These are phyloP conservation scores for Xestoiulus laeticollis DNA, from an alignment of 2,888 invertebrate species.

Conservation along the genomic window DNA sequence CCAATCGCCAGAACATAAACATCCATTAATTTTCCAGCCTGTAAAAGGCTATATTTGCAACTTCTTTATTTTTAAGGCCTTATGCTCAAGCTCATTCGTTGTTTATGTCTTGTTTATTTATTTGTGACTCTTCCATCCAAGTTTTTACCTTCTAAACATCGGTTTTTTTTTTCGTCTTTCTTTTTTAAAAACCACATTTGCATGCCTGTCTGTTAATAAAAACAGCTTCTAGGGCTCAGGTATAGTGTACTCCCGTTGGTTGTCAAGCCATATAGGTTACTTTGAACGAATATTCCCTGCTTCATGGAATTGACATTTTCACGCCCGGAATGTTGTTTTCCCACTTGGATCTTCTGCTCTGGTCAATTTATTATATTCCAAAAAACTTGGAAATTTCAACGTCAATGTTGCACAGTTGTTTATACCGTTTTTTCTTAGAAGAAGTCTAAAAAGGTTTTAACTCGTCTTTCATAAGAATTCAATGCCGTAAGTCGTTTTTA, in stretches of 20 bases:
- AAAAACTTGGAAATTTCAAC: neutral
- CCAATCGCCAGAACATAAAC: neutral
- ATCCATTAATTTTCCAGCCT: conserved; percentile 16
- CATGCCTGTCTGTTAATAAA: conserved; percentile 6
- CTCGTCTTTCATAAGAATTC: conserved; percentile 10
- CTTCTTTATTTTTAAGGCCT: neutral
- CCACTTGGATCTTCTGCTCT: too few species aligned
- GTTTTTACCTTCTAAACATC: conserved; percentile 16
- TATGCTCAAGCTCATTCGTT: conserved; percentile 26
- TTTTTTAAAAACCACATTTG: neutral
- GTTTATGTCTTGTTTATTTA: conserved; percentile 1
- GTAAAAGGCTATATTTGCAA: neutral
- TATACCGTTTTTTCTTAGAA: neutral
- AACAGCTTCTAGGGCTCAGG: neutral
- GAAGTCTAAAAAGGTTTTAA: neutral
- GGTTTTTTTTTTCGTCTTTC: neutral
- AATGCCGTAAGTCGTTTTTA: neutral
- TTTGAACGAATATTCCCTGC: neutral
- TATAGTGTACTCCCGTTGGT: neutral
- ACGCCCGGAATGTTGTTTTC: neutral
- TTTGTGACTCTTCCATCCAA: neutral
- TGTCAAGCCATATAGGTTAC: neutral
- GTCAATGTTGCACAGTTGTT: neutral
- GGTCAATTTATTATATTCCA: neutral
- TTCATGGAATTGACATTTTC: neutral